Conservation (phyloP, 2,888 invertebrate species). For the Drosophila conformis region DNA sequence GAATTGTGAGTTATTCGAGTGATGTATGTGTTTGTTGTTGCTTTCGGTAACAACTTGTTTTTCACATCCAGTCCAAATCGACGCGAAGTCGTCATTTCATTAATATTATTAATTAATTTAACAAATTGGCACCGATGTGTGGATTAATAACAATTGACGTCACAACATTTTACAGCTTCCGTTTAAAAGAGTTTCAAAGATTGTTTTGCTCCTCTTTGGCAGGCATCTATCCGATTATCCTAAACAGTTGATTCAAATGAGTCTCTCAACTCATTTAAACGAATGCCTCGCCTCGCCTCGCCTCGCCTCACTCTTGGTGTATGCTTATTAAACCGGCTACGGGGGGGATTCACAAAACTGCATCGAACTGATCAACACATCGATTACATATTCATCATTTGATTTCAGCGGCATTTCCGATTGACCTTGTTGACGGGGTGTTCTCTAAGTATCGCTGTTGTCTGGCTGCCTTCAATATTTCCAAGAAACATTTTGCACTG, state of each 20-base stretch:
- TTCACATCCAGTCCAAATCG: neutral
- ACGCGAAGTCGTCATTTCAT: constrained; percentile 32
- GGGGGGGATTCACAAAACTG: constrained; percentile 40
- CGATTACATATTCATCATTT: constrained; percentile 12
- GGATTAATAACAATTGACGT: constrained; percentile 56
- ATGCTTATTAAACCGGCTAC: constrained; percentile 26
- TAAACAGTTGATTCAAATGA: neutral
- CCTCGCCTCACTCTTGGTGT: neutral
- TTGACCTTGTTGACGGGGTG: constrained; percentile 7
- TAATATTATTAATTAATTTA: constrained; percentile 60
- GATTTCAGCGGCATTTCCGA: constrained; percentile 44
- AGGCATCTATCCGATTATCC: neutral
- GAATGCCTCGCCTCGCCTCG: neutral
- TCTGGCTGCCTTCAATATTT: constrained; percentile 39
- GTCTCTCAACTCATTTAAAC: neutral
- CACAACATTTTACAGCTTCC: constrained; percentile 43
- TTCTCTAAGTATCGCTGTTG: neutral
- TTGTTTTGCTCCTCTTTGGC: neutral
- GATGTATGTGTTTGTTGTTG: neutral
- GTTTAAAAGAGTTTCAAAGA: neutral
- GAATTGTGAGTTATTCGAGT: neutral
- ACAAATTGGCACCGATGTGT: constrained; percentile 52
- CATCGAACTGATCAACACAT: constrained; percentile 20
- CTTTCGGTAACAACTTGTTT: neutral
- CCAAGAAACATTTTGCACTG: constrained; percentile 50